Base-by-base conservation (phyloP, 2,113 vertebrate species). In the Danionella cerebrum region DNA sequence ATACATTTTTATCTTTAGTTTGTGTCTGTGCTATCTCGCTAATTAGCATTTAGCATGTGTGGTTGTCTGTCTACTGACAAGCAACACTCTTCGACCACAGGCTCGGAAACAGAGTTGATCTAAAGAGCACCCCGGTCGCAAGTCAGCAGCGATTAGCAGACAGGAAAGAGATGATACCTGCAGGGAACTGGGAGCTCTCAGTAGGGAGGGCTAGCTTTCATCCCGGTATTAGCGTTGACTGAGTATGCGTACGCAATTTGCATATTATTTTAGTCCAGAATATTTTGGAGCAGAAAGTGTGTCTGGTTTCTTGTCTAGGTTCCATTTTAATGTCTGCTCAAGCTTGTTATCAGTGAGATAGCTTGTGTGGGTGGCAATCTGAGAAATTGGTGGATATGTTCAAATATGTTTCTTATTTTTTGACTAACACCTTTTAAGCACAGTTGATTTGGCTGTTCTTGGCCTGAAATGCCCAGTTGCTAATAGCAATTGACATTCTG, bases 391-490 rank as follows among this genome's bases (percentile, higher is more conserved):
- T 42, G 36, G 55, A 10, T 22, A 41, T 48, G 59, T 48, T 47
- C 29, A 10, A 44, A 22, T 19, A 33, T 2, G 5, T 36, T 33
- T 47, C 36, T 12, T 36, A 21, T 45, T 48, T 13, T 63, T 63
- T 63, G 44, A 29, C 60, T 50, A 64, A 50, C 29, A 64, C 44
- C 18, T n/a, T 35, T 42, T 59, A 3, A 13, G 16, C 12, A 10
- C 47, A 47, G 27, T 45, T 7, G 7, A 41, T 22, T 63, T 14
- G 12, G 16, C 19, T 42, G 54, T 33, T 27, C 19, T 35, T n/a
- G 55, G 42, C 27, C 48, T 57, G 42, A 54, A 57, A 22, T 21
- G 85, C 85, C 76, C 84, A 89, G 89, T 89, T 84, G 74, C 76
- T 64, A 86, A 83, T 13, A 47, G 13, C 19, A 11, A 16, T 48